Evolutionary conservation across 2,113 vertebrate genomes (phyloP), one percentile per base, ranked within the genome.

Genomic region (Pelodiscus sinensis): DNA sequence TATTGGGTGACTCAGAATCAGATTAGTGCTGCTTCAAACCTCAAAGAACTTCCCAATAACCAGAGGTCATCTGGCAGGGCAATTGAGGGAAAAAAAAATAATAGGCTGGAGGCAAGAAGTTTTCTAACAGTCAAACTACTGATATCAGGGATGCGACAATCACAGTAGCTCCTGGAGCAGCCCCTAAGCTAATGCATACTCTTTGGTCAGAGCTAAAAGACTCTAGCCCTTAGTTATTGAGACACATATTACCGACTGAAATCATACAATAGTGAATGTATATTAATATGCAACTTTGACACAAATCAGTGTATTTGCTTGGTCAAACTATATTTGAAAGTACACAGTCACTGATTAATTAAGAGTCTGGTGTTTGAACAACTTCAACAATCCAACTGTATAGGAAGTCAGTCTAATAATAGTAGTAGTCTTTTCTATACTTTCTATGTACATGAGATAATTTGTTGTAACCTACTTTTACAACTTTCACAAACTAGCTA

Each of bases 31-130:
- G 60, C 27, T 62, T 15, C 82, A 25, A 86, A 91, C 6, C 87
- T 4, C 12, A 81, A 71, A 85, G 77, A n/a, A 2, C 1, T 85
- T 92, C 92, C 81, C 78, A 92, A 82, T 81, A 79, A 94, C 90
- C 25, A 24, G 68, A 75, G 27, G 81, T 22, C 51, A 51, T 83
- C 68, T 56, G 35, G 1, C 38, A 71, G 73, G 86, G 75, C 51
- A 68, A 6, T 65, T 29, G 8, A 15, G 31, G 31, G 51, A 51
- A 81, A 79, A 83, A 51, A 81, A 79, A 83, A 0, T 79, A 93
- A 57, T 82, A 83, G 13, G 62, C 50, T 90, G 57, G 62, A 21
- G 55, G n/a, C n/a, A 18, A n/a, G 8, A 62, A 62, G 27, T 27
- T 62, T 29, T 62, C 60, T 62, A 62, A 62, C 60, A 58, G 57